Evolutionary conservation across 2,888 invertebrate genomes (phyloP).

Genomic region (Hartigia nigra): DNA sequence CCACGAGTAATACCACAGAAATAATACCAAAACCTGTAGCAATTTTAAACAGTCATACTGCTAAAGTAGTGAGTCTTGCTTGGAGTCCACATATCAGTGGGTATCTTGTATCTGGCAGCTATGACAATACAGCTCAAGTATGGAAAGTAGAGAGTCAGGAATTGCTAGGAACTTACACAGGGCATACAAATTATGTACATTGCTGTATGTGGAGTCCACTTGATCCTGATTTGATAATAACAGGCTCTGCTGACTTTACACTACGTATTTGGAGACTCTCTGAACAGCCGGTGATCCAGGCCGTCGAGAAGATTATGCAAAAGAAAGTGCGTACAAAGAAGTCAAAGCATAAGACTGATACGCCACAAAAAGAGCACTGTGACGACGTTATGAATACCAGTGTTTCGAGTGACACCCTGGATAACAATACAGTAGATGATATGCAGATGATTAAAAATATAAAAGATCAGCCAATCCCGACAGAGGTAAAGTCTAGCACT

Average conservation of each 20-base stretch:
- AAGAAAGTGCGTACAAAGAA: constrained; percentile 52
- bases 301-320: constrained; percentile 54
- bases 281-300: constrained; percentile 57
- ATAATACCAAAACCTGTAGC: constrained; percentile 55
- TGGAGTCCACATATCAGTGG: constrained; percentile 80
- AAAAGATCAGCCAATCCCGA: background rate
- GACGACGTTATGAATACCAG: background rate
- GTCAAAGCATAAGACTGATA: constrained; percentile 28
- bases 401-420: background rate
- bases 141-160: constrained; percentile 72
- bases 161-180: constrained; percentile 71
- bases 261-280: constrained; percentile 73
- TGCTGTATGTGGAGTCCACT: constrained; percentile 76
- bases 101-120: constrained; percentile 75
- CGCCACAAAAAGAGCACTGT: background rate
- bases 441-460: background rate
- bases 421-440: background rate
- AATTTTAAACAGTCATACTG: constrained; percentile 68
- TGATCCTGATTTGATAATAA: constrained; percentile 72
- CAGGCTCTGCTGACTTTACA: constrained; percentile 76
- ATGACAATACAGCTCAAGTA: constrained; percentile 76
- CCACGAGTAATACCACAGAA: constrained; percentile 13
- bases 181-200: constrained; percentile 70
- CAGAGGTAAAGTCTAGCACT: background rate
- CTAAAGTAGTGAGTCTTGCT: constrained; percentile 69